Base-by-base conservation (phyloP, 2,888 invertebrate genomes). In the Caenorhabditis macrosperma region DNA sequence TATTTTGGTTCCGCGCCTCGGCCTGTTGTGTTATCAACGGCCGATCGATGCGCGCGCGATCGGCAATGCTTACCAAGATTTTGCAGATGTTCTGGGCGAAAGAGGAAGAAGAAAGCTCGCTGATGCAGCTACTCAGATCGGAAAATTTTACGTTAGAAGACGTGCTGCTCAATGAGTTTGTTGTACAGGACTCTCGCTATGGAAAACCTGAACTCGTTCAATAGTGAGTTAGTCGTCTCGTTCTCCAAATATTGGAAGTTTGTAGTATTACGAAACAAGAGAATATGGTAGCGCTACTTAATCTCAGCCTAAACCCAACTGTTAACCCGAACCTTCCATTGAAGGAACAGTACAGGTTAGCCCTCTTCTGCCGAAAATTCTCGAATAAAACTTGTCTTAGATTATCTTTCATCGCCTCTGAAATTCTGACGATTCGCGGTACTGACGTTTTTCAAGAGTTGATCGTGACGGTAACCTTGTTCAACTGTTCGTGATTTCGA, bases 161-260 rank as follows among this genome's bases (percentile, higher is more conserved):
- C 33, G 79, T 88, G 10, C 78, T 88, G 9, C 82, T 80, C 26
- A 84, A 88, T 69, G 81, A 83, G 20, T 85, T 78, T 57, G 77
- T 85, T 17, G 75, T 88, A 10, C 86, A 87, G 68, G 86, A 87
- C 60, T 67, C 82, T 4, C 81, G 85, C 22, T 82, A 80, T 35
- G 80, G 81, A n/a, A 82, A 86, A 48, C 48, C 82, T 30, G 72
- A 74, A 12, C 78, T 86, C 1, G 54, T 88, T 9, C 41, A 78
- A n/a, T 85, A 79, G 87, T 87, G 33, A 78, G 83, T 57, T 7
- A 46, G 26, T 20, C 22, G 15, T 22, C 64, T 68, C 35, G 22
- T 12, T 4, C 50, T 67, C 28, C n/a, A 9, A n/a, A n/a, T n/a
- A 35, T 48, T 26, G 15, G 10, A 0, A 44, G 15, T 17, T 74